These are phyloP conservation scores for Neoascia interrupta DNA, from an alignment of 2,888 invertebrate genomes.

Conservation along the genomic window DNA sequence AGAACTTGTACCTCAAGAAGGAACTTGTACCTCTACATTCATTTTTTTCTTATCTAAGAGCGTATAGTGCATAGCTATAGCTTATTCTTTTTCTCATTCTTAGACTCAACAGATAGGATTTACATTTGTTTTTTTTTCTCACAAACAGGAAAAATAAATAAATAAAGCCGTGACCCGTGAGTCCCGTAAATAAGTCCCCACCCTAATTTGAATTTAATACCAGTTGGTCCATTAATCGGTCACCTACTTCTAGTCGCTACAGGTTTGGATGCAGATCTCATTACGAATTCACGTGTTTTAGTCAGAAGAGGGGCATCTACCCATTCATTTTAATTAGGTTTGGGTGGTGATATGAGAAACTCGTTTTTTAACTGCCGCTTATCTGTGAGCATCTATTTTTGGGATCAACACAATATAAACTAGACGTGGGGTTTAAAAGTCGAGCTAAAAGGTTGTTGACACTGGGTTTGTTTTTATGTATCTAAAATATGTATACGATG, in stretches of 20 bases:
- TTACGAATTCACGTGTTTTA: not conserved
- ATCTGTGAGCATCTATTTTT: not conserved
- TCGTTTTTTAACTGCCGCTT: not conserved
- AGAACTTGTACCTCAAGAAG: no score
- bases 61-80: no score
- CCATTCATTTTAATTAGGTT: not conserved
- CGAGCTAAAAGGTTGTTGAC: not conserved
- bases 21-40: no score
- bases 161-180: no score
- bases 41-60: no score
- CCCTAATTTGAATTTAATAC: no score
- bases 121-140: no score
- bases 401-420: not conserved
- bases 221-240: constrained; percentile 20
- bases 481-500: constrained; percentile 6
- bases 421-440: not conserved
- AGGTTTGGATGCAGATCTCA: not conserved
- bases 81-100: no score
- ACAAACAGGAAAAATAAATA: no score
- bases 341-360: not conserved
- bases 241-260: not conserved
- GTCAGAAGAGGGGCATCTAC: not conserved
- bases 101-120: no score
- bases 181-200: no score
- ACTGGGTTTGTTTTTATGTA: not conserved